A percentile compares a stretch with the other conserved stretches of the same genome.
These are phyloP conservation scores for Oryzias sinensis DNA, from an alignment of 2,797 vertebrate genomes.

Conservation along the genomic window DNA sequence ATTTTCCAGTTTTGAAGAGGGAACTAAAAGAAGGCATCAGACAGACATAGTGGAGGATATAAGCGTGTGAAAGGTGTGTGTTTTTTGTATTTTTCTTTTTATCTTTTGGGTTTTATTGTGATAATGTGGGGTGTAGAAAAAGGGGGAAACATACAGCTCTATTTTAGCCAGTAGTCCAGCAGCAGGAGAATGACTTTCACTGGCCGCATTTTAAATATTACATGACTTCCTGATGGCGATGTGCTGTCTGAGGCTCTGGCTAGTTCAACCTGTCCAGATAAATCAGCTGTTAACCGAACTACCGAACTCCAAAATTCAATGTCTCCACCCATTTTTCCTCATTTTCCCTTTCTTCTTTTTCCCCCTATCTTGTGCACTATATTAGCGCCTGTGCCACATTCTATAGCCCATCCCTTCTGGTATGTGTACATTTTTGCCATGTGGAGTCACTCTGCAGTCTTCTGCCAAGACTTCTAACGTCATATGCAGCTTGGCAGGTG, in stretches of 20 bases:
- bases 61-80: slow-evolving; percentile 9
- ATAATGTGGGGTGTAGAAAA: slow-evolving; percentile 16
- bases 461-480: slow-evolving; percentile 74
- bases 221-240: slow-evolving; percentile 79
- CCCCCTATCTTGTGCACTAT: slow-evolving; percentile 27
- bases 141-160: slow-evolving; percentile 60
- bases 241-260: slow-evolving; percentile 75
- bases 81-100: slow-evolving; percentile 15
- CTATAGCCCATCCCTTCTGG: slow-evolving; percentile 25
- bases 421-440: slow-evolving; percentile 42
- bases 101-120: slow-evolving; percentile 4
- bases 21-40: slow-evolving; percentile 6
- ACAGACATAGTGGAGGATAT: slow-evolving; percentile 19
- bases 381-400: slow-evolving; percentile 25
- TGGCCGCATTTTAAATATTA: slow-evolving; percentile 79
- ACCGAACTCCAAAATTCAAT: slow-evolving; percentile 34
- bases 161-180: slow-evolving; percentile 68
- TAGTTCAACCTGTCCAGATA: slow-evolving; percentile 83
- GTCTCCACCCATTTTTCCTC: slow-evolving; percentile 13
- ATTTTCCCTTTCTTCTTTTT: no score
- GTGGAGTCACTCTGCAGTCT: slow-evolving; percentile 55
- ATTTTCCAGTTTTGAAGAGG: slow-evolving; percentile 12
- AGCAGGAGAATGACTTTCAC: slow-evolving; percentile 76
- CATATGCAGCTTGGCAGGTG: slow-evolving; percentile 80
- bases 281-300: slow-evolving; percentile 75